Base-by-base conservation (phyloP, 2,113 vertebrate species). In the Acrocephalus kingi region DNA sequence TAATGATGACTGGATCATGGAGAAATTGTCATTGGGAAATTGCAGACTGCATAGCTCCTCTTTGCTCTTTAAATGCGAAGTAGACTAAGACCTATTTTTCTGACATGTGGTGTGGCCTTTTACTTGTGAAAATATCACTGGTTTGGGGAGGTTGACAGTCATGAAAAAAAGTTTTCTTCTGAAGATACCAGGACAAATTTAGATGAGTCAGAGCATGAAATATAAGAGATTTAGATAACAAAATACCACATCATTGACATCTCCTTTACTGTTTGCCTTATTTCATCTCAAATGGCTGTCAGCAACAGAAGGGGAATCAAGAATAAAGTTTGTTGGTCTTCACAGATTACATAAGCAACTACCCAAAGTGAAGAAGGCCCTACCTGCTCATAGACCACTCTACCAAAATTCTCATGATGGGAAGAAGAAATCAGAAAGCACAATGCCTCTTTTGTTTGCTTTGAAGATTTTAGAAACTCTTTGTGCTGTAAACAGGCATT, bases 181-280 rank as follows among this genome's bases (percentile, higher is more conserved):
- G 59, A 92, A 88, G 24, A 84, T 51, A 49, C 7, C 8, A 13
- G 33, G 23, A 39, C 10, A 84, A 72, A 67, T 72, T 66, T 48
- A 80, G 52, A 62, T 54, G 23, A 80, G 13, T 37, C 56, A 64
- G 25, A 76, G 13, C 15, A 43, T 45, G 33, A 51, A 84, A 78
- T 46, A 17, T 4, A 72, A 64, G 28, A 0, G 0, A 39, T 58
- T 64, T 49, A 45, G 16, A 52, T 46, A 27, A 48, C n/a, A 61
- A 81, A 71, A 75, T 63, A 49, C 14, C 43, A 69, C 25, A 43
- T 31, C 2, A 24, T 4, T 83, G 74, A 45, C 43, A 39, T 37
- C 7, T 45, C 24, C 48, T 85, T 75, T 64, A 31, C 27, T 79
- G 13, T 85, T 82, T 56, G 8, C 72, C 49, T 54, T 79, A 63